Percentiles rank a stretch among this genome's conserved stretches.
These are phyloP conservation scores for Coregonus sp. DNA, from an alignment of 2,797 vertebrate genomes.

Conservation along the genomic window DNA sequence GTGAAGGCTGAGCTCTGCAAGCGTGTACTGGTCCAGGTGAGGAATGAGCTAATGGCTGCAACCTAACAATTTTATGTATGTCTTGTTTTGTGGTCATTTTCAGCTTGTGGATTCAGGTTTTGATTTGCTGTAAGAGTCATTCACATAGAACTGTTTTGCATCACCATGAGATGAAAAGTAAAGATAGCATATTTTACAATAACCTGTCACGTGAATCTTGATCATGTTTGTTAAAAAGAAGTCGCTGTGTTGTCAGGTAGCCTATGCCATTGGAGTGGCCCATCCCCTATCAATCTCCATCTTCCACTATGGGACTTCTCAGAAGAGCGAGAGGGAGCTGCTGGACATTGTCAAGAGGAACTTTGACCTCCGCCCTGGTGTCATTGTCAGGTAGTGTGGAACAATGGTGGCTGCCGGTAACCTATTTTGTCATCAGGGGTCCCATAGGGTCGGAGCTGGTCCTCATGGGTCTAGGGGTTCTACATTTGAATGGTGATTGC, in stretches of 20 bases:
- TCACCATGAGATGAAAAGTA: not conserved
- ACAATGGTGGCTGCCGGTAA: not conserved
- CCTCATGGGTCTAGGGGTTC: not conserved
- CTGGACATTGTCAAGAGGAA: conserved; percentile 92
- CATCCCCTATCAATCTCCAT: conserved; percentile 94
- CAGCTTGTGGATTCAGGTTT: not conserved
- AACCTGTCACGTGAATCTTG: too few species aligned
- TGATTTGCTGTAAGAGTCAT: not conserved
- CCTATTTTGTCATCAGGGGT: not conserved
- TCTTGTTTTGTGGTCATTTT: not conserved
- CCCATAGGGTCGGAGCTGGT: not conserved
- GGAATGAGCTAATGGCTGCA: conserved; percentile 7
- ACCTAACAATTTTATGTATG: not conserved
- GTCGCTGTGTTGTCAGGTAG: conserved; percentile 71
- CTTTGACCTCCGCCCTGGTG: conserved; percentile 93
- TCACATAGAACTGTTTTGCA: not conserved
- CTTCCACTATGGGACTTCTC: conserved; percentile 94
- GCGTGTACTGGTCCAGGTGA: conserved; percentile 92
- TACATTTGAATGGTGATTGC: not conserved
- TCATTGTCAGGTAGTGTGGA: conserved; percentile 88
- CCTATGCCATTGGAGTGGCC: conserved; percentile 92
- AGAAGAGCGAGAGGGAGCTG: conserved; percentile 89
- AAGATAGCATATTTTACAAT: not conserved
- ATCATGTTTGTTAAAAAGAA: too few species aligned
- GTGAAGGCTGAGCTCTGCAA: conserved; percentile 91